Base-by-base conservation (phyloP, 2,888 invertebrate genomes). In the Melikaiella ostensackeni region DNA sequence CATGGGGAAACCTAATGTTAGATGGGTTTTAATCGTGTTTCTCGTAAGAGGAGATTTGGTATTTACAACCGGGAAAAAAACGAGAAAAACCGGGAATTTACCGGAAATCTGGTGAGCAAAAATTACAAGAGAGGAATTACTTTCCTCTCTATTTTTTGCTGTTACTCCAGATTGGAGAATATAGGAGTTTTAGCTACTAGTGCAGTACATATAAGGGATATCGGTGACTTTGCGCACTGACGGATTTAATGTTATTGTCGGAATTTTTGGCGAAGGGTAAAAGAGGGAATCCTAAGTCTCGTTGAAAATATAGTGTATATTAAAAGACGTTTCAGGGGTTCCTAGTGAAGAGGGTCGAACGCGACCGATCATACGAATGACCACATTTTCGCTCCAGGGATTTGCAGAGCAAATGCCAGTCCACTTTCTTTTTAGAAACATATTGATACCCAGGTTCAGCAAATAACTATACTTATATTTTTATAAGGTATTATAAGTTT, bases 281-380 rank as follows among this genome's bases (percentile, higher is more conserved):
- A 80, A 85, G 80, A 81, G 83, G 82, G 88, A 88, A 89, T 86
- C 86, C 86, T 84, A 73, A 74, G 84, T 84, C 85, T 87, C 86
- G 82, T 86, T 85, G 88, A 86, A 91, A 91, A 91, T 91, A 89
- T 91, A 91, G 89, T 91, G 91, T 91, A 90, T 91, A 91, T 91
- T 91, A 91, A 91, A 91, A 91, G 91, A 90, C 90, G 88, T 91
- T 90, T 90, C 87, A 84, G 85, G 86, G 82, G 85, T 83, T 85
- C 79, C 81, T 76, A 75, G 83, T 84, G 86, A 82, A 81, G 80
- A 76, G 70, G 74, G 82, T 81, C 66, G 82, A 78, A 86, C 85
- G 85, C 84, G 82, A 85, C 90, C 91, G 91, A 91, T 91, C 91
- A 91, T 91, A 91, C 90, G 90, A 91, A 91, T 91, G 89, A 89